phyloP scores from a whole-genome alignment of 2,113 vertebrate species.

The Perca schrenkii region DNA sequence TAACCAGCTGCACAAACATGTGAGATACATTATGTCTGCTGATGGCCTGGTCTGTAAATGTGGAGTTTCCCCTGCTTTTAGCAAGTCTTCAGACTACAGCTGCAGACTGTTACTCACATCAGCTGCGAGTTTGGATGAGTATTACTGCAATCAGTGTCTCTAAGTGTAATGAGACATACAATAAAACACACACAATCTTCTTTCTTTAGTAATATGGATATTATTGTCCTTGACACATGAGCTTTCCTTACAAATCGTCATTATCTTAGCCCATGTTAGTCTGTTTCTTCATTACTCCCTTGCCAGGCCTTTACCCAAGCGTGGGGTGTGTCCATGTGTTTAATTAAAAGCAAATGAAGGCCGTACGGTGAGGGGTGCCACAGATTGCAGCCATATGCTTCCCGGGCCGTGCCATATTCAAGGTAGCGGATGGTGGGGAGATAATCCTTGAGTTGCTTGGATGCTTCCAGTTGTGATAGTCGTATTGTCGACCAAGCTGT shows the following conservation, averaged over 20 bases:
- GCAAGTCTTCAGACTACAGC: constrained; percentile 8
- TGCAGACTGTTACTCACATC: constrained; percentile 27
- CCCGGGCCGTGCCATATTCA: constrained; percentile 43
- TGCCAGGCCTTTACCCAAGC: constrained; percentile 8
- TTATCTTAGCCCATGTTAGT: constrained; percentile 18
- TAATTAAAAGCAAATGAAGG: constrained; percentile 74
- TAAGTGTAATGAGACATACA: constrained; percentile 15
- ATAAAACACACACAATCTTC: background rate
- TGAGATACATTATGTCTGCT: constrained; percentile 56
- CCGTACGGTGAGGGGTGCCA: constrained; percentile 49
- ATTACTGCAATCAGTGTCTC: constrained; percentile 32
- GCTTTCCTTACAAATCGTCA: constrained; percentile 39
- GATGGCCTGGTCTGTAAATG: constrained; percentile 7
- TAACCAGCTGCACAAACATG: constrained; percentile 70
- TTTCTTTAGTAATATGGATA: constrained; percentile 24
- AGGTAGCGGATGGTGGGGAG: constrained; percentile 49
- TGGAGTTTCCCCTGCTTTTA: constrained; percentile 10
- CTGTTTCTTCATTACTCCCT: constrained; percentile 52
- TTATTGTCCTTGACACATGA: constrained; percentile 35
- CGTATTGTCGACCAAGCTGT: constrained; percentile 12
- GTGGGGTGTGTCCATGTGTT: constrained; percentile 60
- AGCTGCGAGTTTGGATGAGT: constrained; percentile 8
- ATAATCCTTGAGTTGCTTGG: constrained; percentile 56
- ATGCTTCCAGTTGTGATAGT: constrained; percentile 55
- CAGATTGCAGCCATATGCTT: constrained; percentile 78